phyloP scores from a whole-genome alignment of 2,797 vertebrate species.

The Masticophis lateralis region DNA sequence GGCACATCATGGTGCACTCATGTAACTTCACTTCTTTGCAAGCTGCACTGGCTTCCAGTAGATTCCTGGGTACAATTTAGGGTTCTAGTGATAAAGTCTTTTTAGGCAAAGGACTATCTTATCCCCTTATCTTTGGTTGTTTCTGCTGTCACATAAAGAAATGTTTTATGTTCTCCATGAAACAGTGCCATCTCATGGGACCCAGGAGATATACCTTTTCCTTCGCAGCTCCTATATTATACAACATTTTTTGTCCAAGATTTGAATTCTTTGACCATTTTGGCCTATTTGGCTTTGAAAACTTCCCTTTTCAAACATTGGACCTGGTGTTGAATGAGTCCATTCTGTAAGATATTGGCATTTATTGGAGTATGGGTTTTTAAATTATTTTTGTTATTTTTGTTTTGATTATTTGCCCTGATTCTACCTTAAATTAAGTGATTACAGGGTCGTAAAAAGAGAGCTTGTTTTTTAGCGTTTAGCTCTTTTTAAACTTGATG shows the following conservation, averaged over 20 bases:
- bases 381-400: background rate
- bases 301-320: background rate
- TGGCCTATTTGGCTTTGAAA: background rate
- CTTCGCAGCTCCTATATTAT: background rate
- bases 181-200: background rate
- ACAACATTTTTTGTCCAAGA: background rate
- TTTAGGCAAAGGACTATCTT: background rate
- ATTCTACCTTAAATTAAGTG: background rate
- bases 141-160: background rate
- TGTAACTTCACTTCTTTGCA: background rate
- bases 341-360: background rate
- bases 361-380: background rate
- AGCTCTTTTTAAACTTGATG: background rate
- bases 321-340: background rate
- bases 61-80: background rate
- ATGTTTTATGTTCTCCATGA: background rate
- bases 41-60: background rate
- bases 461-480: background rate
- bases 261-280: background rate
- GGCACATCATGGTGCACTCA: background rate
- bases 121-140: background rate
- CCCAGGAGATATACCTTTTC: background rate
- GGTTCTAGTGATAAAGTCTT: background rate
- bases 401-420: background rate
- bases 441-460: background rate